Conservation (phyloP, 2,797 vertebrate species). For the Cetoscarus ocellatus region DNA sequence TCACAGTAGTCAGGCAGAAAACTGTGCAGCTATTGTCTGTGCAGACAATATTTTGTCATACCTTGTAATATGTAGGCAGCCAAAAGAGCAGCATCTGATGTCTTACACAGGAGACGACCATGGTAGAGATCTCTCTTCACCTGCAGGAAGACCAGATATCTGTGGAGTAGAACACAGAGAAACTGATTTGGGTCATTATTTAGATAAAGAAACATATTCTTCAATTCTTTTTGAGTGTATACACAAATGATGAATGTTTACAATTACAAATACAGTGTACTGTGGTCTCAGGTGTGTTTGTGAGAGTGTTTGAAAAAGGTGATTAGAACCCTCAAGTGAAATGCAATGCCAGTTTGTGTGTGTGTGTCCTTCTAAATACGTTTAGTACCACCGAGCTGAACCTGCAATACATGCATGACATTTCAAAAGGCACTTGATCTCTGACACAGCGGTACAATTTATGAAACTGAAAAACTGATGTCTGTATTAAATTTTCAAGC, state of each 20-base stretch:
- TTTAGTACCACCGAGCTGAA: neutral
- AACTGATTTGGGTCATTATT: slow-evolving; percentile 46
- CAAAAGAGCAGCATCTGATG: slow-evolving; percentile 94
- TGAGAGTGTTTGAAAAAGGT: neutral
- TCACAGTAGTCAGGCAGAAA: neutral
- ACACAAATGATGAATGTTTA: slow-evolving; percentile 6
- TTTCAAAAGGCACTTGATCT: no score
- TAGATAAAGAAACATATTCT: neutral
- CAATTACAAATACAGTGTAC: slow-evolving; percentile 2
- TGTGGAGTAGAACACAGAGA: slow-evolving; percentile 76
- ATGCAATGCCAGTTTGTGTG: neutral
- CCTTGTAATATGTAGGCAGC: slow-evolving; percentile 98
- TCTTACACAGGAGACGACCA: slow-evolving; percentile 97
- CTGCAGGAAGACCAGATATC: slow-evolving; percentile 98
- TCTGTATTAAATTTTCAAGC: no score
- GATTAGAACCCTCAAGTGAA: no score
- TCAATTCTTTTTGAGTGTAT: neutral
- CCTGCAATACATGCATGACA: neutral
- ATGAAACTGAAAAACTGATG: no score
- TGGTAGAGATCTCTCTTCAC: slow-evolving; percentile 99
- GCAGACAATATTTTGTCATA: slow-evolving; percentile 57
- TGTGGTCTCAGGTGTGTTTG: neutral
- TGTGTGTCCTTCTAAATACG: slow-evolving; percentile 1
- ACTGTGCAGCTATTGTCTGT: no score
- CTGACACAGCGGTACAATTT: no score